Base-by-base conservation (phyloP, 2,888 invertebrate genomes). In the Lomographa bimaculata region DNA sequence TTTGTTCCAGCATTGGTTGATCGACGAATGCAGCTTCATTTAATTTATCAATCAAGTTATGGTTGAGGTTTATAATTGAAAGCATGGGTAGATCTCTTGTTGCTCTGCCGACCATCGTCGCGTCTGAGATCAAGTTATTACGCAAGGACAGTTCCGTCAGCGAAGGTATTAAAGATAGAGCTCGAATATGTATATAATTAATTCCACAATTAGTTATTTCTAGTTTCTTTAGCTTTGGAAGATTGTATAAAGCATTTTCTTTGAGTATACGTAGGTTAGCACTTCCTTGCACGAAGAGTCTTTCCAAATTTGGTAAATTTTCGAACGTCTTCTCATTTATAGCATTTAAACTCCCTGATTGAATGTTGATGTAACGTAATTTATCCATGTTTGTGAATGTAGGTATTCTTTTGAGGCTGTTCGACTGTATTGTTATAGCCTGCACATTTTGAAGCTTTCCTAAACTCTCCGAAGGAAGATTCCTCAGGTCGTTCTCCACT, bases 351-450 rank as follows among this genome's bases (percentile, higher is more conserved):
- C 92, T 92, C 35, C 89, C 91, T 0, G 94, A 94, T 65, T 95
- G 93, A 17, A 95, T 90, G 67, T 93, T 93, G 18, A 96, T 77
- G 62, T 96, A 95, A 43, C 93, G 91, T 23, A 96, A 79, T 63
- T 93, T 93, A 5, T 92, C 90, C 44, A 95, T 83, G 3, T 93
- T 93, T 0, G 92, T 91, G 60, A 96, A 93, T 35, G 91, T 85
- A 0, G 96, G 96, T 49, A 95, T 81, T 48, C 95, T 90, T 69
- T 95, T 95, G 47, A 96, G 83, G 50, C 92, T 91, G 43, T 94
- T 93, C 4, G 94, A 94, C 73, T 96, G 94, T 57, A 97, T 90
- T 0, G 97, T 96, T 21, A 96, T 91, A 1, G 97, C 97, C 87
- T 96, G 94, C 34, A 96, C 86, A 51, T 93, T 93, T 57, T 92